Evolutionary conservation across 2,888 invertebrate species (phyloP).

Genomic region (Oligia latruncula): DNA sequence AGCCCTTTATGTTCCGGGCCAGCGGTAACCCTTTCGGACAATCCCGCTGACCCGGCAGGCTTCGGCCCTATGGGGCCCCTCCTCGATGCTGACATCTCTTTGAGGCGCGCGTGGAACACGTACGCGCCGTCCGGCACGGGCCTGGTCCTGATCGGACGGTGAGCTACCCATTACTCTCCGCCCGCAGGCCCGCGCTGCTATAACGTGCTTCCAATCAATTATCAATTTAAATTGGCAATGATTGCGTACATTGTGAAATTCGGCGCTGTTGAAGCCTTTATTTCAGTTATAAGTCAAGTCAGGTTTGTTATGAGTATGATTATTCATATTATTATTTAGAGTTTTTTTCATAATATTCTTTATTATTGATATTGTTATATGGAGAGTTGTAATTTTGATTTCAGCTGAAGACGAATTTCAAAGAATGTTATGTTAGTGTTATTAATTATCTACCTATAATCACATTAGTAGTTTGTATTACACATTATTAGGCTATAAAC

Average conservation of each 20-base stretch:
- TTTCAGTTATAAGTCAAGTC: background rate
- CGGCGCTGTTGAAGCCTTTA: background rate
- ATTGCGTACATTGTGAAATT: conserved; percentile 25
- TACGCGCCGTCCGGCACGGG: too few relatives aligned
- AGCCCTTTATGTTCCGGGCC: too few relatives aligned
- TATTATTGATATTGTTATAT: background rate
- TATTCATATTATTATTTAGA: background rate
- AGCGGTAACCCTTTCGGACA: too few relatives aligned
- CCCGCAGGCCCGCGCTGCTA: too few relatives aligned
- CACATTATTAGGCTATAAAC: background rate
- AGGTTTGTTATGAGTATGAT: background rate
- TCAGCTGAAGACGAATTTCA: background rate
- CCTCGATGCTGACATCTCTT: too few relatives aligned
- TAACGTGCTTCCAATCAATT: conserved; percentile 36
- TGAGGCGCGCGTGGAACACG: too few relatives aligned
- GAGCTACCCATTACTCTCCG: too few relatives aligned
- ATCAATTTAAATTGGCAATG: conserved; percentile 48
- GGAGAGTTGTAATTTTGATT: background rate
- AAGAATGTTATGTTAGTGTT: background rate
- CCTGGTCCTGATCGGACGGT: too few relatives aligned
- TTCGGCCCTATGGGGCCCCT: too few relatives aligned
- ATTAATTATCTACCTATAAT: background rate
- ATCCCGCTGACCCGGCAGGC: too few relatives aligned
- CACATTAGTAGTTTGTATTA: background rate
- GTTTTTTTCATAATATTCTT: background rate